These are phyloP conservation scores for Trissolcus brochymenae DNA, from an alignment of 2,888 invertebrate genomes.

Conservation along the genomic window DNA sequence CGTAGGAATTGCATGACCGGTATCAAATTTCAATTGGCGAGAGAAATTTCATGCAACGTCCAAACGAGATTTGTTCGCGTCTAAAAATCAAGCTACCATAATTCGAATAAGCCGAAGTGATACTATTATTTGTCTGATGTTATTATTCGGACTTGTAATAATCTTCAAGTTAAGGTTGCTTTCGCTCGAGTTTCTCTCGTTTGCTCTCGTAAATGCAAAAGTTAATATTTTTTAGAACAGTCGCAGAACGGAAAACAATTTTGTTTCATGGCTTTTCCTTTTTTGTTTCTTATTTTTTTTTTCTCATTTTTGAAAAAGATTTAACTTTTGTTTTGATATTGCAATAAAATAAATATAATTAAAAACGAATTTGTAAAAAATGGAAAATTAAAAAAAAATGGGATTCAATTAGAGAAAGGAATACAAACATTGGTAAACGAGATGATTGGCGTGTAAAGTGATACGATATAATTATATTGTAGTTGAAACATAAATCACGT, in stretches of 20 bases:
- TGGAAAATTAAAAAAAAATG: too few relatives aligned
- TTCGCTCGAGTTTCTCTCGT: constrained; percentile 72
- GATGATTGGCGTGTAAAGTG: constrained; percentile 37
- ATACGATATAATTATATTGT: constrained; percentile 43
- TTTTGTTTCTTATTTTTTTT: too few relatives aligned
- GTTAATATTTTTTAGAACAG: too few relatives aligned
- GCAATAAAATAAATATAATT: too few relatives aligned
- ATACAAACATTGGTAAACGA: constrained; percentile 29
- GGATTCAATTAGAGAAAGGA: too few relatives aligned
- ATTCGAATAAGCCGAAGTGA: constrained; percentile 32
- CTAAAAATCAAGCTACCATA: constrained; percentile 3
- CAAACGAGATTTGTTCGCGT: neutral
- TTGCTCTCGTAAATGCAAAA: constrained; percentile 65
- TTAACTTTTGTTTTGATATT: too few relatives aligned
- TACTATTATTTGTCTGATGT: constrained; percentile 50
- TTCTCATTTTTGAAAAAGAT: too few relatives aligned
- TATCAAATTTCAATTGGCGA: too few relatives aligned
- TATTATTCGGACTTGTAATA: constrained; percentile 54
- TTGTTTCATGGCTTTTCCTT: too few relatives aligned
- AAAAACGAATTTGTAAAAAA: too few relatives aligned
- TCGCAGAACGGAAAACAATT: too few relatives aligned
- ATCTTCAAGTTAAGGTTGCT: constrained; percentile 49
- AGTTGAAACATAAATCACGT: constrained; percentile 43
- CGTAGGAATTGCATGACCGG: too few relatives aligned
- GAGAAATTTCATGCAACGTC: neutral